Evolutionary conservation across 2,797 vertebrate genomes (phyloP).

Genomic region (Benthosema pterotum): DNA sequence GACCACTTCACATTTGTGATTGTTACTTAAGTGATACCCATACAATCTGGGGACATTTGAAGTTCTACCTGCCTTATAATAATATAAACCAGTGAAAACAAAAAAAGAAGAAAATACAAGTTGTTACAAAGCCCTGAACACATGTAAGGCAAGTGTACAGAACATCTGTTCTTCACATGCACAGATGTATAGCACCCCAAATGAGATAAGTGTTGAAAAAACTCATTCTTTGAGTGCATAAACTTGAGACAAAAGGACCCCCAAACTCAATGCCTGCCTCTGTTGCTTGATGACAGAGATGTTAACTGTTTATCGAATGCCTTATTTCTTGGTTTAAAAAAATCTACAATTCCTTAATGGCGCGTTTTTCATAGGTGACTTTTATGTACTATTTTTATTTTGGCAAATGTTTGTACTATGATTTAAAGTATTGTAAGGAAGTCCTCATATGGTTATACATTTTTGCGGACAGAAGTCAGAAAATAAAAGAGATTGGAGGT

Average conservation of each 20-base stretch:
- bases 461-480: conserved; percentile 49
- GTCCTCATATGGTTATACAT: conserved; percentile 1
- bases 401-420: conserved; percentile 62
- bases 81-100: too few relatives aligned
- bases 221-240: background rate
- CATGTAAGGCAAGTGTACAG: too few relatives aligned
- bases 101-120: too few relatives aligned
- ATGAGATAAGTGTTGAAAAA: too few relatives aligned
- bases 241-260: background rate
- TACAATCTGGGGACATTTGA: too few relatives aligned
- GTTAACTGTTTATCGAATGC: conserved; percentile 53
- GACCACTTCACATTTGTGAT: conserved; percentile 7
- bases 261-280: conserved; percentile 1
- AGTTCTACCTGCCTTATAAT: too few relatives aligned
- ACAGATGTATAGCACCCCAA: too few relatives aligned
- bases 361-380: conserved; percentile 27
- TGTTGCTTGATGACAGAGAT: conserved; percentile 12
- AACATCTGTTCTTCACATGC: too few relatives aligned
- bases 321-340: conserved; percentile 50
- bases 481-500: conserved; percentile 56
- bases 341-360: conserved; percentile 13
- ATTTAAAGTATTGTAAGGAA: conserved; percentile 24
- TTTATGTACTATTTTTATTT: conserved; percentile 36
- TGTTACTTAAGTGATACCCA: background rate
- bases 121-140: too few relatives aligned